Conservation (phyloP, 92 coral and sea anemone species). For the Epizoanthus illoricatus region DNA sequence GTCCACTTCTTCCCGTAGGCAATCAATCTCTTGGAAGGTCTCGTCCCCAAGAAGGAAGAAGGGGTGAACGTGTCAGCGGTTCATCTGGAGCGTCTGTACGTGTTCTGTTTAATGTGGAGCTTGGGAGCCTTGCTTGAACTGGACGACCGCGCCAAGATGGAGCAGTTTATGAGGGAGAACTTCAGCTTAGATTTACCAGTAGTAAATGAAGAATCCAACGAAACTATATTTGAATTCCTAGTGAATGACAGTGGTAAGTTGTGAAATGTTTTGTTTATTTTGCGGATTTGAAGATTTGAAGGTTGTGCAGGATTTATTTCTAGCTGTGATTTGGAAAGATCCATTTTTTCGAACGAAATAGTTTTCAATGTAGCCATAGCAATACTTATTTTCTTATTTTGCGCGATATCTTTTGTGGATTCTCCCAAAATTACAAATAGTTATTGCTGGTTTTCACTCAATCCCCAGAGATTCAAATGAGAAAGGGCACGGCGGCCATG, state of each 20-base stretch:
- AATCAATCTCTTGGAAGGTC: constrained; percentile 71
- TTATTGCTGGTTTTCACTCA: too few species aligned
- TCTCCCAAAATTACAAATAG: too few species aligned
- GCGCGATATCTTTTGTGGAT: too few species aligned
- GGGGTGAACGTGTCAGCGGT: constrained; percentile 63
- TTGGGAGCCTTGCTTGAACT: constrained; percentile 81
- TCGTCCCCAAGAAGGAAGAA: constrained; percentile 78
- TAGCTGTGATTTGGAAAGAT: not conserved
- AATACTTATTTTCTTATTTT: too few species aligned
- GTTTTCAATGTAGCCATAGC: not conserved
- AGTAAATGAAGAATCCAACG: constrained; percentile 51
- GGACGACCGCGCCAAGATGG: constrained; percentile 84
- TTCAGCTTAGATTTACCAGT: constrained; percentile 72
- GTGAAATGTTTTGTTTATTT: not conserved
- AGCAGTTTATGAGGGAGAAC: constrained; percentile 59
- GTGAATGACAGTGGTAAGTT: constrained; percentile 72
- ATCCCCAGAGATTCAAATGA: too few species aligned
- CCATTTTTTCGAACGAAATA: not conserved
- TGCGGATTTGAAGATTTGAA: too few species aligned
- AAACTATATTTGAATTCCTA: constrained; percentile 81
- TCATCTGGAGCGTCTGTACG: constrained; percentile 74
- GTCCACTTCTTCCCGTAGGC: constrained; percentile 46
- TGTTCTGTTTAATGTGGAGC: constrained; percentile 88
- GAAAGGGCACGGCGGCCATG: too few species aligned
- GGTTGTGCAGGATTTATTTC: too few species aligned